These are phyloP conservation scores for Gouania willdenowi DNA, from an alignment of 2,797 vertebrate species.

Conservation along the genomic window DNA sequence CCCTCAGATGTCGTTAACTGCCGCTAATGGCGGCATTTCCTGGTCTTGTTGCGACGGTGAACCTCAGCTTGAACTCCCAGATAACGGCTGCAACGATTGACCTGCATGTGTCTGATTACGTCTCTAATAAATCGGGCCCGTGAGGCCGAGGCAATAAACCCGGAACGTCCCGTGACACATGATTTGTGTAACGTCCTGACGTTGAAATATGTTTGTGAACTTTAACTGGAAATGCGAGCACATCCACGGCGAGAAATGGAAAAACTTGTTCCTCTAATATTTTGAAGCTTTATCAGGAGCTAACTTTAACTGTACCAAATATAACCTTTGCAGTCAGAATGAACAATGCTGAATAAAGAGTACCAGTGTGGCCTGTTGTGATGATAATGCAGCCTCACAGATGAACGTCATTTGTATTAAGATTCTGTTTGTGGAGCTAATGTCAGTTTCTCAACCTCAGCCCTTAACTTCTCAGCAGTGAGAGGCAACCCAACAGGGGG, in stretches of 20 bases:
- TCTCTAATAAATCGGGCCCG: slow-evolving; percentile 46
- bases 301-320: too few species aligned
- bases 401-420: slow-evolving; percentile 49
- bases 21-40: too few species aligned
- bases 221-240: too few species aligned
- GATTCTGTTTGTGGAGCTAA: slow-evolving; percentile 46
- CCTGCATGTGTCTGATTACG: slow-evolving; percentile 40
- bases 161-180: neutral
- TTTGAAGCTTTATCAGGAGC: too few species aligned
- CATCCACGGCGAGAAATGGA: too few species aligned
- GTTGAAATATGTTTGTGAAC: too few species aligned
- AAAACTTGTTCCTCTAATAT: too few species aligned
- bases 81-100: slow-evolving; percentile 28
- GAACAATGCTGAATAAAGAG: too few species aligned
- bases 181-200: slow-evolving; percentile 12
- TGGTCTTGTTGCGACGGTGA: neutral
- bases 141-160: slow-evolving; percentile 25
- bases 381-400: slow-evolving; percentile 37
- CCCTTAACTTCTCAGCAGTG: too few species aligned
- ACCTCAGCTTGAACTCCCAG: slow-evolving; percentile 15
- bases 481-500: too few species aligned
- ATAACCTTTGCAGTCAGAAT: too few species aligned
- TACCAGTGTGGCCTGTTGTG: slow-evolving; percentile 61
- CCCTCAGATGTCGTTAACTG: too few species aligned
- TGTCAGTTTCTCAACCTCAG: slow-evolving; percentile 38